These are phyloP conservation scores for Nipponia nippon DNA, from an alignment of 2,113 vertebrate genomes.

Conservation along the genomic window DNA sequence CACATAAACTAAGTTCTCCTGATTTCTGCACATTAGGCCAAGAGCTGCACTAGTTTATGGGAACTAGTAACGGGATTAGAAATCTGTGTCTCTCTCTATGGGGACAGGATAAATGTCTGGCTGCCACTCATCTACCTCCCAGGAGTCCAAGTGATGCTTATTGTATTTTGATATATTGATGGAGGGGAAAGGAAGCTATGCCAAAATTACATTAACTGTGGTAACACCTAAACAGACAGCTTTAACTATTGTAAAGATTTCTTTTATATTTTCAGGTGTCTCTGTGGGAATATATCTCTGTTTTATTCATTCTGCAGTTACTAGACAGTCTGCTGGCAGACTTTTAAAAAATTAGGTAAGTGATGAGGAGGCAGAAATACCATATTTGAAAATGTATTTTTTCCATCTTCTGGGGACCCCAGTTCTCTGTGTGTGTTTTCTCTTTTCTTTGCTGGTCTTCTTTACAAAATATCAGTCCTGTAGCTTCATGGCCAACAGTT, in stretches of 20 bases:
- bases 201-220: background rate
- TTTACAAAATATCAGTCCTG: background rate
- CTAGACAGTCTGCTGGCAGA: background rate
- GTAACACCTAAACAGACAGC: background rate
- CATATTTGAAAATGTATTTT: background rate
- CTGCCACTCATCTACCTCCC: rapidly evolving
- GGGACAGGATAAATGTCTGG: background rate
- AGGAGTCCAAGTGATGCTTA: background rate
- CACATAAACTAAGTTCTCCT: no score
- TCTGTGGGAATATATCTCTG: background rate
- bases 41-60: background rate
- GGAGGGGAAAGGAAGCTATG: background rate
- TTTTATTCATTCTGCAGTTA: background rate
- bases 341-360: background rate
- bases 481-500: background rate
- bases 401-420: background rate
- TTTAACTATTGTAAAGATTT: background rate
- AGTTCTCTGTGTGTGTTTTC: background rate
- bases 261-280: background rate
- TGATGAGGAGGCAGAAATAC: background rate
- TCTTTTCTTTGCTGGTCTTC: background rate
- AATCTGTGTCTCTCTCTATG: rapidly evolving
- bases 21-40: background rate
- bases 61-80: background rate
- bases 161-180: background rate